A percentile compares a stretch with the other conserved stretches of the same genome.
phyloP scores from a whole-genome alignment of 2,113 vertebrate species.

The Tursiops truncatus region DNA sequence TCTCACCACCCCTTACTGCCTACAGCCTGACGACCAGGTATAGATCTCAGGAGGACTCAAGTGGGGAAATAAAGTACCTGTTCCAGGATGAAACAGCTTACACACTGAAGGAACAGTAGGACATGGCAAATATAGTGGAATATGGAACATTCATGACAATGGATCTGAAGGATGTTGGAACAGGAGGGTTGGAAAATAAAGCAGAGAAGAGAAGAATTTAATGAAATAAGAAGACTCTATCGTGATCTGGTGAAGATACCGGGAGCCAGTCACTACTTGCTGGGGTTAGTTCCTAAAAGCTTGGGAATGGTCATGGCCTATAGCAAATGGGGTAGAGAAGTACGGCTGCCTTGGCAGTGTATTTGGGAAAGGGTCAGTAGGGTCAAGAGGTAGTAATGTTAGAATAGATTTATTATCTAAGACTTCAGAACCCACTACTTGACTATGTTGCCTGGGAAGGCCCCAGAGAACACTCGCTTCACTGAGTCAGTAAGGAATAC shows the following conservation, averaged over 20 bases:
- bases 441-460: neutral
- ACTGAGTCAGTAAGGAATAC: neutral
- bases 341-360: neutral
- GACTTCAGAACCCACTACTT: neutral
- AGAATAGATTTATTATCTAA: neutral
- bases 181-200: neutral
- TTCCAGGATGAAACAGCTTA: neutral
- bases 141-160: neutral
- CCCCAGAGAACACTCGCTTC: neutral
- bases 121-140: neutral
- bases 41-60: neutral
- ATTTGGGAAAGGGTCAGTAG: neutral
- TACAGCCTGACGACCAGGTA: neutral
- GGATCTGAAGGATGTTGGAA: neutral
- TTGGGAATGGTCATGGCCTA: neutral
- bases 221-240: neutral
- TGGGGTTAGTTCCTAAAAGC: neutral
- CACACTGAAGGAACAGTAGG: neutral
- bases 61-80: neutral
- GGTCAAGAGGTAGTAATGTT: neutral
- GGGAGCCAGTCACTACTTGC: neutral
- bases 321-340: neutral
- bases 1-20: neutral
- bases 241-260: neutral
- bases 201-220: neutral